Evolutionary conservation across 1,140 invertebrate species (phyloP), one percentile per base, ranked within the genome.

Genomic region (Drosophila pectinifera): DNA sequence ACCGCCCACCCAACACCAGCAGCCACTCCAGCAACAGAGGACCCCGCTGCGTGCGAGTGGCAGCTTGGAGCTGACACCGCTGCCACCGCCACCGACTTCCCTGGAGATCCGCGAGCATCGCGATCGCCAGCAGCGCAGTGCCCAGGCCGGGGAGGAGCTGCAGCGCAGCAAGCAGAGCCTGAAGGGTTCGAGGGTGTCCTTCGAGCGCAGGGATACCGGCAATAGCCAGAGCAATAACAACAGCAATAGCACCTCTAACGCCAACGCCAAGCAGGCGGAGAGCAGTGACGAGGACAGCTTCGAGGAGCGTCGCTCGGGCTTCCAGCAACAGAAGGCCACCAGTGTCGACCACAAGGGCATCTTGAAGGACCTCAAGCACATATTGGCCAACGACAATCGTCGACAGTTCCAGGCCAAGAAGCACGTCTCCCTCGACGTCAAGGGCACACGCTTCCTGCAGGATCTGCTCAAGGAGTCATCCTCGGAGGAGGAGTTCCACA

Each of bases 281-380:
- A 88, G 84, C 67, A 92, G 91, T 43, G 91, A 92, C 74, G 92
- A 92, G 42, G 91, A 92, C 39, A 92, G 85, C 62, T 92, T 92
- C 54, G 90, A 92, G 56, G 88, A 92, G 31, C 75, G 73, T n/a
- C 80, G 92, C 13, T 75, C 74, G 22, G 88, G 90, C 0, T 92
- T 91, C 65, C 92, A 92, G 67, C 88, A 92, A 46, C 88, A 91
- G 53, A 92, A 92, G 81, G 85, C 92, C 20, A 75, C 85, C 3
- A 92, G 91, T 54, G 91, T 91, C 5, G 92, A 92, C 69, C 91
- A 91, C 67, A 92, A 92, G 63, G 92, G 92, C 51, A 92, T 92
- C 22, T 61, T 92, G n/a, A 92, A 92, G 84, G 91, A 92, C 58
- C 62, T 92, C 22, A 74, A 81, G 18, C 81, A 88, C 18, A 91